Conservation (phyloP, 2,888 invertebrate genomes). For the Apamea crenata region DNA sequence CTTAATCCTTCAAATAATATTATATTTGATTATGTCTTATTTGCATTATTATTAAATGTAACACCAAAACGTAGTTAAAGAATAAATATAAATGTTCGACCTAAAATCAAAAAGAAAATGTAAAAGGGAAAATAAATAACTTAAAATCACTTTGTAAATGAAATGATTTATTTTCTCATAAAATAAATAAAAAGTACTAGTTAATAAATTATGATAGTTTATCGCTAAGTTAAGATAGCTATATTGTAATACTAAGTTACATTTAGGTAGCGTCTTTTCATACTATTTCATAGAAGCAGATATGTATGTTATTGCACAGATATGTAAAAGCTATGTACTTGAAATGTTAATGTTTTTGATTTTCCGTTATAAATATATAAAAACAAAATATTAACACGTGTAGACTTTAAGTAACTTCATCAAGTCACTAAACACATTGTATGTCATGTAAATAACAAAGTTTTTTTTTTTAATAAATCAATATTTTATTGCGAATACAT, state of each 20-base stretch:
- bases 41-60: constrained; percentile 21
- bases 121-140: constrained; percentile 70
- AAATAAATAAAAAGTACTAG: constrained; percentile 76
- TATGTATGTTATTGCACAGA: constrained; percentile 82
- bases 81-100: constrained; percentile 14
- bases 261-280: constrained; percentile 68
- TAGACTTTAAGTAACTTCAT: neutral
- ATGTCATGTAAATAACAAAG: neutral
- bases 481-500: constrained; percentile 67
- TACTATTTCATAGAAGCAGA: constrained; percentile 87
- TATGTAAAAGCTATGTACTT: constrained; percentile 72
- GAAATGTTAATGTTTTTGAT: constrained; percentile 23
- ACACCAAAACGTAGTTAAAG: constrained; percentile 3
- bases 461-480: constrained; percentile 2
- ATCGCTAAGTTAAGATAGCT: constrained; percentile 68
- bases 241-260: constrained; percentile 70
- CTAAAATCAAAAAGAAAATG: constrained; percentile 40
- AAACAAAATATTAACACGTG: constrained; percentile 6
- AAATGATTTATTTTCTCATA: constrained; percentile 77
- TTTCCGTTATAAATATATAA: constrained; percentile 34
- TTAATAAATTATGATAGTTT: constrained; percentile 69
- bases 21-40: constrained; percentile 24
- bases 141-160: constrained; percentile 74
- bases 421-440: constrained; percentile 12
- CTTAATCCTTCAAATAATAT: constrained; percentile 37